Evolutionary conservation across 2,113 vertebrate species (phyloP).

Genomic region (Lasiurus cinereus): DNA sequence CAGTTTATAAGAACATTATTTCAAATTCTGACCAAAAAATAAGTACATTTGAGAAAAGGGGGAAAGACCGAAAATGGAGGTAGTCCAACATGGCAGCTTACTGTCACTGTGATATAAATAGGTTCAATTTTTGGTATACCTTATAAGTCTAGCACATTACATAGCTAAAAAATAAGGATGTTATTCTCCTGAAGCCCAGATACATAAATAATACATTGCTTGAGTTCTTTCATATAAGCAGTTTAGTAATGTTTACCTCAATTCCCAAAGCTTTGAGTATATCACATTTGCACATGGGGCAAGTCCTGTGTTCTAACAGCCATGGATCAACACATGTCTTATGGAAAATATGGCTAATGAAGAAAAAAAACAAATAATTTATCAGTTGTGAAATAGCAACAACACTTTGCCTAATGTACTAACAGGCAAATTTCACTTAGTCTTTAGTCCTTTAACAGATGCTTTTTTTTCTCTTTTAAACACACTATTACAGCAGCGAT

Average conservation of each 20-base stretch:
- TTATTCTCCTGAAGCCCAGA: slow-evolving; percentile 15
- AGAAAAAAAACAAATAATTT: slow-evolving; percentile 68
- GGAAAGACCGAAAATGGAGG: slow-evolving; percentile 38
- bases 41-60: not conserved
- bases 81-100: not conserved
- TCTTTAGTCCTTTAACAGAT: slow-evolving; percentile 26
- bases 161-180: slow-evolving; percentile 28
- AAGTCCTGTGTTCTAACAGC: slow-evolving; percentile 95
- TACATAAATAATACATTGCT: slow-evolving; percentile 46
- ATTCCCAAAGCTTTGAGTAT: slow-evolving; percentile 94
- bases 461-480: slow-evolving; percentile 19
- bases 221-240: slow-evolving; percentile 59
- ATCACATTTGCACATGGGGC: slow-evolving; percentile 97
- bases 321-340: slow-evolving; percentile 95
- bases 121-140: slow-evolving; percentile 9
- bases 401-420: slow-evolving; percentile 10
- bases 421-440: slow-evolving; percentile 39
- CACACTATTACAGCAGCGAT: not conserved
- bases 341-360: slow-evolving; percentile 92
- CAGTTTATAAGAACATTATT: not conserved
- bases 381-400: slow-evolving; percentile 33
- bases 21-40: slow-evolving; percentile 45
- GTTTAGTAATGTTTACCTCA: slow-evolving; percentile 85
- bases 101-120: slow-evolving; percentile 41
- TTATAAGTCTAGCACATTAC: not conserved